Percentiles rank a stretch among this genome's conserved stretches.
Conservation (phyloP, 37 sponge, comb jelly and placozoan genomes). For the Crambe crambe region DNA sequence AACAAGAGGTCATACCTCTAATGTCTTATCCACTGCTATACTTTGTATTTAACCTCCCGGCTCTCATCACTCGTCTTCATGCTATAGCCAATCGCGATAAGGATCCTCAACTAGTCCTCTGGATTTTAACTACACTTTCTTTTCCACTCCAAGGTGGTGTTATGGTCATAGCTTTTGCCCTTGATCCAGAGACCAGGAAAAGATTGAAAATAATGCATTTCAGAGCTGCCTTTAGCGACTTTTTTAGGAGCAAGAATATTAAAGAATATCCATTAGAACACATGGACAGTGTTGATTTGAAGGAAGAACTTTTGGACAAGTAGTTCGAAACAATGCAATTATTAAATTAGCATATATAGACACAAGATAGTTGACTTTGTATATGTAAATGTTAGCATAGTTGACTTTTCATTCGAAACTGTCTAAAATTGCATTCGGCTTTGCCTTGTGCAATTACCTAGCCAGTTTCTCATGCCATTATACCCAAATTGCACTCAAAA, state of each 20-base stretch:
- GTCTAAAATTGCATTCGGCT: no score
- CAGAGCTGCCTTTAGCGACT: background rate
- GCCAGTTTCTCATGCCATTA: no score
- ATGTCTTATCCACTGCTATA: slow-evolving; percentile 44
- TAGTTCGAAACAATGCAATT: no score
- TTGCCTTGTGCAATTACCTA: no score
- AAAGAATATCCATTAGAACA: no score
- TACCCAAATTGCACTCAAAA: no score
- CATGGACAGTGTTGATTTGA: background rate
- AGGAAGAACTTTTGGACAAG: background rate
- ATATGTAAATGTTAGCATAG: no score
- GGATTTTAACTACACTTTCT: slow-evolving; percentile 20
- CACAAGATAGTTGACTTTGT: no score
- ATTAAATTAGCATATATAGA: no score
- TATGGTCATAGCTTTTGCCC: slow-evolving; percentile 24
- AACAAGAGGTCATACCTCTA: slow-evolving; percentile 10
- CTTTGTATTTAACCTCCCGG: slow-evolving; percentile 35
- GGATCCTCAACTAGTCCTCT: slow-evolving; percentile 17
- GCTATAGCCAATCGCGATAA: background rate
- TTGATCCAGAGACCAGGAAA: slow-evolving; percentile 33
- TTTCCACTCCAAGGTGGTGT: slow-evolving; percentile 28
- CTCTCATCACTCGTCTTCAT: slow-evolving; percentile 43
- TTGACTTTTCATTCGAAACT: no score
- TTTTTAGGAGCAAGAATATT: background rate
- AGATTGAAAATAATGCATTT: background rate